Percentiles rank a stretch among this genome's conserved stretches.
phyloP scores from a whole-genome alignment of 2,113 vertebrate genomes.

The Carlito syrichta region DNA sequence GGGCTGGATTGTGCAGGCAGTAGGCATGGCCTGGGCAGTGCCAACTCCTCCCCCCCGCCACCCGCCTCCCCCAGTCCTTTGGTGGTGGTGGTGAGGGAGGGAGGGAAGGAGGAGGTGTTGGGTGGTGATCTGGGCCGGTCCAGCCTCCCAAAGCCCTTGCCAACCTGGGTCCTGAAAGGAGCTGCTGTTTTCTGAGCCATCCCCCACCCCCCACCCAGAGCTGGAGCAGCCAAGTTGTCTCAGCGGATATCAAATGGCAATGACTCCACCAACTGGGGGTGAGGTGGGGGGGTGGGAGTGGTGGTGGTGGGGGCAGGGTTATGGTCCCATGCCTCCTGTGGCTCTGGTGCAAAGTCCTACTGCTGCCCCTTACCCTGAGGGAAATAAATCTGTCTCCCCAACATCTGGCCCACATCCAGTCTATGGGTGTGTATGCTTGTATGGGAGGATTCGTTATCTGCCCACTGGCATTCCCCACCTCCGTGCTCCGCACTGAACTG shows the following conservation, averaged over 20 bases:
- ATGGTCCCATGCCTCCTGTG: slow-evolving; percentile 43
- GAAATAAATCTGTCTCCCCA: not conserved
- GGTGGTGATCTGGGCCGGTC: slow-evolving; percentile 69
- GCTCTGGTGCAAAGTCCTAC: not conserved
- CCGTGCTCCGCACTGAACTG: not conserved
- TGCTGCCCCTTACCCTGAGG: not conserved
- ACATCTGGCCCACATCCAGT: not conserved
- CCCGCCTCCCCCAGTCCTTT: slow-evolving; percentile 11
- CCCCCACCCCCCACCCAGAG: slow-evolving; percentile 44
- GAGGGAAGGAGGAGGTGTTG: slow-evolving; percentile 21
- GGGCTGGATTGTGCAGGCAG: not conserved
- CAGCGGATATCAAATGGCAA: slow-evolving; percentile 75
- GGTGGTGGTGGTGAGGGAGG: slow-evolving; percentile 56
- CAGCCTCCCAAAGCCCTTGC: slow-evolving; percentile 73
- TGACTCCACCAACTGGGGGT: slow-evolving; percentile 37
- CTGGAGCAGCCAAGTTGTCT: slow-evolving; percentile 71
- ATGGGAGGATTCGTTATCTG: not conserved
- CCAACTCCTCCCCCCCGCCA: slow-evolving; percentile 34
- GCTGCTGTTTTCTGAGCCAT: slow-evolving; percentile 75
- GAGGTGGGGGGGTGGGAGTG: not conserved
- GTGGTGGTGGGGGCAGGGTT: not conserved
- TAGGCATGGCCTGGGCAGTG: slow-evolving; percentile 58
- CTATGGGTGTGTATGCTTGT: not conserved
- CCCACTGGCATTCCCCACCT: not conserved
- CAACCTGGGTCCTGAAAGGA: slow-evolving; percentile 77